Base-by-base conservation (phyloP, 2,113 vertebrate genomes). In the Sylvilagus bachmani region DNA sequence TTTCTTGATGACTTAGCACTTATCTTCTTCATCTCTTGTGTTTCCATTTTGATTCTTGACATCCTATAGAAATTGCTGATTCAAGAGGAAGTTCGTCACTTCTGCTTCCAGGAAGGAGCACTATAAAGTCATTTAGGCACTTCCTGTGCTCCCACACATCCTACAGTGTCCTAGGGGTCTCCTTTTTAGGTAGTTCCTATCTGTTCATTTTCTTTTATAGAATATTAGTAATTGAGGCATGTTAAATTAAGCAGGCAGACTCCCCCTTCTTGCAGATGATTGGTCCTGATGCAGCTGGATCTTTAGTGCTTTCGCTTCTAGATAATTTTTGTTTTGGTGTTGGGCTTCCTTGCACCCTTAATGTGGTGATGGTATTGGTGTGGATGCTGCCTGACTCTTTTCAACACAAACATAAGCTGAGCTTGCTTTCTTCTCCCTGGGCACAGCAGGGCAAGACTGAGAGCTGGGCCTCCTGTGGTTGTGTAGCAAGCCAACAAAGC, bases 1-100 rank as follows among this genome's bases (percentile, higher is more conserved):
- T 77, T 83, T 67, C 53, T 53, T 94, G 38, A 75, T 78, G 25
- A 89, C 75, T 67, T 95, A 94, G 53, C 93, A 38, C 64, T 91
- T 86, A 33, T 89, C 33, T 5, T 25, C 38, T 90, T 91, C 55
- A 31, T 93, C 51, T 25, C 13, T 75, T 14, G 5, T 75, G 19
- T 84, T 62, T 73, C 16, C 24, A 67, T 86, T 80, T 92, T 90
- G 55, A 77, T 91, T 96, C 31, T 69, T 89, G 53, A 86, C 49
- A 82, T 89, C 12, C 70, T 86, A 51, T 1, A 5, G 36, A 27
- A 79, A 44, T 6, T 94, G 75, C 75, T 93, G 84, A 89, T 86
- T 93, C 29, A 92, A 44, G 69, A 53, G 58, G 81, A 95, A 85
- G 25, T 31, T 74, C 58, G 17, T 93, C 29, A 31, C n/a, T 92